These are phyloP conservation scores for Cylloceria caligata DNA, from an alignment of 2,888 invertebrate genomes.

Conservation along the genomic window DNA sequence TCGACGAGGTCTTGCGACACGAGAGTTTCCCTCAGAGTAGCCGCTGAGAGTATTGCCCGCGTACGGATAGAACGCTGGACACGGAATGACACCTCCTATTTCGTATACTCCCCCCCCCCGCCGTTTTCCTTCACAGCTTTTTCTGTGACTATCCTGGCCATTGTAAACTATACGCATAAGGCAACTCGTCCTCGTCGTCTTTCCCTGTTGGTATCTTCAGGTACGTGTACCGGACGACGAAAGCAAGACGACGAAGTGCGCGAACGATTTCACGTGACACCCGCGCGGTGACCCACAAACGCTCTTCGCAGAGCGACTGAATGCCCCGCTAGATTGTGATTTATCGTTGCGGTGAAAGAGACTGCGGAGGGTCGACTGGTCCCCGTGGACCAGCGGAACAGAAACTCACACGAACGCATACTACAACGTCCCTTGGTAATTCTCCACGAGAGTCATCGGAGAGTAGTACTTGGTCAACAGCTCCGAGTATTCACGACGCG, in stretches of 20 bases:
- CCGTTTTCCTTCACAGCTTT: conserved; percentile 28
- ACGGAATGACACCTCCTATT: conserved; percentile 3
- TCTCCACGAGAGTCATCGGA: conserved; percentile 40
- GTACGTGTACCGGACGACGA: conserved; percentile 13
- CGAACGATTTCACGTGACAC: conserved; percentile 73
- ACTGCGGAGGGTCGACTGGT: conserved; percentile 54
- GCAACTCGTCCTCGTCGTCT: conserved; percentile 33
- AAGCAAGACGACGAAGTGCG: conserved; percentile 48
- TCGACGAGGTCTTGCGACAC: conserved; percentile 55
- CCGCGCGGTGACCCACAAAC: conserved; percentile 75
- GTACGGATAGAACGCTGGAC: conserved; percentile 6
- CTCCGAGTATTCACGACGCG: conserved; percentile 46
- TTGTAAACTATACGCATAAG: conserved; percentile 23
- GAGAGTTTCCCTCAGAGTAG: conserved; percentile 38
- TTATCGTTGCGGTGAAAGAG: conserved; percentile 74
- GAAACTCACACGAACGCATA: conserved; percentile 16
- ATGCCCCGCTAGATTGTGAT: conserved; percentile 78
- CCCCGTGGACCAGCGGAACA: conserved; percentile 22
- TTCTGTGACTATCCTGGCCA: neutral
- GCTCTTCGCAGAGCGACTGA: conserved; percentile 64
- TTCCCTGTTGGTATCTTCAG: conserved; percentile 3
- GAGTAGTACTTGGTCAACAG: conserved; percentile 40
- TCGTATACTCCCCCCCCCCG: neutral
- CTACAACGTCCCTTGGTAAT: conserved; percentile 1
- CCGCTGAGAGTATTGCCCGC: conserved; percentile 40